These are phyloP conservation scores for Stichodactyla helianthus DNA, from an alignment of 64 coral and sea anemone species.

Conservation along the genomic window DNA sequence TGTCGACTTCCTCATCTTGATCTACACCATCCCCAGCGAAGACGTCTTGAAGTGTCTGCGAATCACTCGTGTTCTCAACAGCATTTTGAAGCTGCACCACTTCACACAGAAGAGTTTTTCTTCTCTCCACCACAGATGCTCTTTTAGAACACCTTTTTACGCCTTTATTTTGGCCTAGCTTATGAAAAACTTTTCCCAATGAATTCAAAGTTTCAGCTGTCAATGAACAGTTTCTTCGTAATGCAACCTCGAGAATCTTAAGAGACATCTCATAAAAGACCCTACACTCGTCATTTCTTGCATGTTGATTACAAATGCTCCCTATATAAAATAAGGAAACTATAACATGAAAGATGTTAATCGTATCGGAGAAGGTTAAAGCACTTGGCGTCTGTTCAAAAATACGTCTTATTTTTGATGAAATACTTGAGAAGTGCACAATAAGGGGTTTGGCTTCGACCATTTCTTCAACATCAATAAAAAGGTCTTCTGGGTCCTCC, in stretches of 20 bases:
- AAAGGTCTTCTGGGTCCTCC: neutral
- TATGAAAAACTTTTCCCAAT: neutral
- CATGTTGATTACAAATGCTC: neutral
- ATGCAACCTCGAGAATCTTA: neutral
- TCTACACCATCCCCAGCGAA: neutral
- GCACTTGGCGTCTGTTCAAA: neutral
- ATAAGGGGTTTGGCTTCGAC: neutral
- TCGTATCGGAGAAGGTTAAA: neutral
- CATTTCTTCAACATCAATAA: neutral
- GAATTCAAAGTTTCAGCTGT: neutral
- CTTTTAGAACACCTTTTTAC: neutral
- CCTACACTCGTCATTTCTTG: neutral
- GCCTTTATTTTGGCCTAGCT: neutral
- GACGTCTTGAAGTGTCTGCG: no score
- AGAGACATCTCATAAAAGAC: neutral
- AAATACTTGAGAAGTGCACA: neutral
- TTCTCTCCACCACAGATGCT: neutral
- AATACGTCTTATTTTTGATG: neutral
- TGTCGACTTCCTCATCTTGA: neutral
- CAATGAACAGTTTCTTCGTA: neutral
- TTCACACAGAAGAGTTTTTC: neutral
- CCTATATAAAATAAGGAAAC: neutral
- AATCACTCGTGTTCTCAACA: no score
- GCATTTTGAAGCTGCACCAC: neutral
- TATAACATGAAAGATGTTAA: neutral